phyloP scores from a whole-genome alignment of 2,797 vertebrate species.

The Anguilla obscura region DNA sequence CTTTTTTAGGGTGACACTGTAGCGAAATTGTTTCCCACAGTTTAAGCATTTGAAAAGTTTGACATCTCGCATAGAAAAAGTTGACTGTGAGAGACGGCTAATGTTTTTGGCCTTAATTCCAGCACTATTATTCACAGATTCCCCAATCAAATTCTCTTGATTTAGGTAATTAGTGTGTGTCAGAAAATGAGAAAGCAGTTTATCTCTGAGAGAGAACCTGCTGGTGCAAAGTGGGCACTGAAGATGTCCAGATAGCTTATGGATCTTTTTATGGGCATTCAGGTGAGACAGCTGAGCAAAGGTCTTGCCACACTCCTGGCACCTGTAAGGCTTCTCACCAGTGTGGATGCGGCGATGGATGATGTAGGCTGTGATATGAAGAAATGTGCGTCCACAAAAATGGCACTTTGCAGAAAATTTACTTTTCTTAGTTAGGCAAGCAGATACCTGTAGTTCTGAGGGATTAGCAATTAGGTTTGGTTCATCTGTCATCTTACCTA shows the following conservation, averaged over 20 bases:
- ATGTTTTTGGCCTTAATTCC: not conserved
- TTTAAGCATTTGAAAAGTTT: slow-evolving; percentile 35
- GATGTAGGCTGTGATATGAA: slow-evolving; percentile 51
- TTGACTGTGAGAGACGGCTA: not conserved
- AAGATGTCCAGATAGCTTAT: slow-evolving; percentile 28
- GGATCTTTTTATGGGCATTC: slow-evolving; percentile 45
- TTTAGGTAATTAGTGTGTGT: slow-evolving; percentile 41
- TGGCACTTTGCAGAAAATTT: slow-evolving; percentile 43
- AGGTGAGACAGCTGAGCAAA: slow-evolving; percentile 50
- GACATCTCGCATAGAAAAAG: not conserved
- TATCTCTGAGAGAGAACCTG: slow-evolving; percentile 42
- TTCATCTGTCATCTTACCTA: not conserved
- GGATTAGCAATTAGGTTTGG: not conserved
- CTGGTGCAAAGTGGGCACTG: slow-evolving; percentile 51
- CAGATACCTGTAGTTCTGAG: not conserved
- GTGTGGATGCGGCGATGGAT: slow-evolving; percentile 55
- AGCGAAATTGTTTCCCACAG: slow-evolving; percentile 43
- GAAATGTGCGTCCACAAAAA: slow-evolving; percentile 53
- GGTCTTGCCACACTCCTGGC: slow-evolving; percentile 47
- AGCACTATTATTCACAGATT: not conserved
- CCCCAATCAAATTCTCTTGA: not conserved
- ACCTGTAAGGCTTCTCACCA: slow-evolving; percentile 54
- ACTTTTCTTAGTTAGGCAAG: not conserved
- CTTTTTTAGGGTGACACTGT: slow-evolving; percentile 25
- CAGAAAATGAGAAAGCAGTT: slow-evolving; percentile 51